Conservation (phyloP, 2,113 vertebrate species). For the Vicugna pacos region DNA sequence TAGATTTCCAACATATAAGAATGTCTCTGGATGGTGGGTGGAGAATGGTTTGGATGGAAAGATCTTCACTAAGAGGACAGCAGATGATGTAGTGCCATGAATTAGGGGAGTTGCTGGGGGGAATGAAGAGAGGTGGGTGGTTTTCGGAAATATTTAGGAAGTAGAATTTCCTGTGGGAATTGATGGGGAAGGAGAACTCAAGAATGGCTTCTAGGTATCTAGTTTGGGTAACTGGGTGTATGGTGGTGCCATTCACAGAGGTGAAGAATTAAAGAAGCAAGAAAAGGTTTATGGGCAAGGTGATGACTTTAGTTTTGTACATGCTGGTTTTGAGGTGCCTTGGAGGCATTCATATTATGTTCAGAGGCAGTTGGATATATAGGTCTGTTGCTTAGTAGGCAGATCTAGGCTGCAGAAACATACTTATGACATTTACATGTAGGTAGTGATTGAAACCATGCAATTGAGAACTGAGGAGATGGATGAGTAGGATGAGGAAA, state of each 20-base stretch:
- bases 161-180: conserved; percentile 12
- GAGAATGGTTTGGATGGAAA: background rate
- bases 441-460: background rate
- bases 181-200: background rate
- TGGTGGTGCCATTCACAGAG: background rate
- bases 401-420: background rate
- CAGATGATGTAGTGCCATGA: background rate
- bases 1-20: background rate
- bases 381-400: conserved; percentile 3
- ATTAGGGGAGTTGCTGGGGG: background rate
- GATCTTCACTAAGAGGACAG: background rate
- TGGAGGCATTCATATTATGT: background rate
- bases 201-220: background rate
- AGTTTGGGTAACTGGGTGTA: background rate
- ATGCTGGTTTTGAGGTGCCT: background rate
- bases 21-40: background rate
- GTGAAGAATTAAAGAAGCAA: conserved; percentile 35
- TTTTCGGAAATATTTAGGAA: conserved; percentile 48
- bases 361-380: background rate
- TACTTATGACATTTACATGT: background rate
- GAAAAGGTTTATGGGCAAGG: background rate
- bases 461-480: background rate
- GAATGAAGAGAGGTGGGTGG: background rate
- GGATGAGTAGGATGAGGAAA: background rate
- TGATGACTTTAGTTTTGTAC: conserved; percentile 24